These are phyloP conservation scores for Tribolium castaneum DNA, from an alignment of 1,140 invertebrate species.

Conservation along the genomic window DNA sequence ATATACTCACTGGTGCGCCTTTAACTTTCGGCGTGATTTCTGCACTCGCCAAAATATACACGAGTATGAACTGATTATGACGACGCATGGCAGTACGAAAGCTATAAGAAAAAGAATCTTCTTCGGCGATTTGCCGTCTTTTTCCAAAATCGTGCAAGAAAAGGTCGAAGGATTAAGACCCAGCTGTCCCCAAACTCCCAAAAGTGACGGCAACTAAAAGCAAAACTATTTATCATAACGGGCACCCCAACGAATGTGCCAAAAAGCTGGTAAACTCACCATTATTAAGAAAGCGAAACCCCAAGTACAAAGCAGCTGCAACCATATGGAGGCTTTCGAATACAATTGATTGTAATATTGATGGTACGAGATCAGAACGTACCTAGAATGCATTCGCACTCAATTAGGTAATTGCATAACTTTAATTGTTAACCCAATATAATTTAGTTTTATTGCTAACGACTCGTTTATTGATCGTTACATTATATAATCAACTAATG, in stretches of 20 bases:
- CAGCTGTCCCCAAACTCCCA: constrained; percentile 85
- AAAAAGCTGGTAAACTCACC: constrained; percentile 63
- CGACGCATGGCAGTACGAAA: constrained; percentile 83
- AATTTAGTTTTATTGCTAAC: constrained; percentile 22
- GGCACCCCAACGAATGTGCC: background rate
- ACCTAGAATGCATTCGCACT: constrained; percentile 69
- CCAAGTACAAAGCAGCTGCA: constrained; percentile 85
- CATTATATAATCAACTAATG: constrained; percentile 5
- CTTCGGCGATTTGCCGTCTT: constrained; percentile 83
- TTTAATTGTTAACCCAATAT: constrained; percentile 3
- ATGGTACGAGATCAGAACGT: constrained; percentile 83
- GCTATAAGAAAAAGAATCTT: constrained; percentile 86
- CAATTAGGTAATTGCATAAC: constrained; percentile 28
- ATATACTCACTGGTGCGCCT: constrained; percentile 70
- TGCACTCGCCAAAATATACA: constrained; percentile 87
- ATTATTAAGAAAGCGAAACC: constrained; percentile 74
- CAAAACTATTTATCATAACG: constrained; percentile 22
- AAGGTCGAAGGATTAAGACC: constrained; percentile 82
- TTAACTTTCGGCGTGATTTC: constrained; percentile 76
- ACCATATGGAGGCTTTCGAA: constrained; percentile 74
- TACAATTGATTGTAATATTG: constrained; percentile 81
- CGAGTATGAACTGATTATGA: constrained; percentile 85
- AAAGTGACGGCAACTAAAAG: constrained; percentile 78
- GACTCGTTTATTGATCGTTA: constrained; percentile 12
- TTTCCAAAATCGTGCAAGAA: constrained; percentile 86